Evolutionary conservation across 2,113 vertebrate genomes (phyloP).

Genomic region (Carettochelys insculpta): DNA sequence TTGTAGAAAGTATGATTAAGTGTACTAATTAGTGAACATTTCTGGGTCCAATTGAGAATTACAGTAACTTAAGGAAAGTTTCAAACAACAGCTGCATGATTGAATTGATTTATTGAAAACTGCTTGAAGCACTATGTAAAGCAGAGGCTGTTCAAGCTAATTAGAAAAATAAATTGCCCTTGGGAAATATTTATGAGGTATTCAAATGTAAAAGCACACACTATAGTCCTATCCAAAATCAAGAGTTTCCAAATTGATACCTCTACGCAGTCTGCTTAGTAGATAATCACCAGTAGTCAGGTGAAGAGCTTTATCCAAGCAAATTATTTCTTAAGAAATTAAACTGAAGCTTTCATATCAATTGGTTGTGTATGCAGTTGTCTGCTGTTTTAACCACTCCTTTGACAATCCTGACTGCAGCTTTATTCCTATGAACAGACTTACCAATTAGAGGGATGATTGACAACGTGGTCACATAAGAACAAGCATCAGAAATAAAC

Average conservation of each 20-base stretch:
- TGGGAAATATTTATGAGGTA: slow-evolving; percentile 68
- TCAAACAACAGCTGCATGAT: slow-evolving; percentile 63
- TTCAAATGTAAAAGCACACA: slow-evolving; percentile 55
- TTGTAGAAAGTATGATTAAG: slow-evolving; percentile 62
- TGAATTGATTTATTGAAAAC: slow-evolving; percentile 68
- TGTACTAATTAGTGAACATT: slow-evolving; percentile 50
- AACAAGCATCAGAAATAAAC: slow-evolving; percentile 42
- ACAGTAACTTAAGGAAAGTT: slow-evolving; percentile 63
- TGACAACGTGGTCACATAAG: slow-evolving; percentile 51
- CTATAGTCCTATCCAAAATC: slow-evolving; percentile 32
- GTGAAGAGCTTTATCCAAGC: slow-evolving; percentile 34
- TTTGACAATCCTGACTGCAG: slow-evolving; percentile 34
- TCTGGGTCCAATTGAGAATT: slow-evolving; percentile 53
- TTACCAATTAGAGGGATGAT: slow-evolving; percentile 42
- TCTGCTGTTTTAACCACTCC: slow-evolving; percentile 28
- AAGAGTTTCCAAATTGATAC: slow-evolving; percentile 51
- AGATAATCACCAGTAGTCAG: slow-evolving; percentile 39
- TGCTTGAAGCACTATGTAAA: slow-evolving; percentile 54
- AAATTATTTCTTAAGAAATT: slow-evolving; percentile 51
- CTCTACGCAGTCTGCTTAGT: slow-evolving; percentile 43
- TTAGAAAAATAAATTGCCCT: slow-evolving; percentile 64
- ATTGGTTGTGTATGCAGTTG: slow-evolving; percentile 1
- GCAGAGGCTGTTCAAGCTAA: slow-evolving; percentile 55
- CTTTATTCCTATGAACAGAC: slow-evolving; percentile 40
- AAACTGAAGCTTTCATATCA: slow-evolving; percentile 29